A percentile compares a stretch with the other conserved stretches of the same genome.
phyloP scores from a whole-genome alignment of 2,797 vertebrate genomes.

The Eulemur rubriventer region DNA sequence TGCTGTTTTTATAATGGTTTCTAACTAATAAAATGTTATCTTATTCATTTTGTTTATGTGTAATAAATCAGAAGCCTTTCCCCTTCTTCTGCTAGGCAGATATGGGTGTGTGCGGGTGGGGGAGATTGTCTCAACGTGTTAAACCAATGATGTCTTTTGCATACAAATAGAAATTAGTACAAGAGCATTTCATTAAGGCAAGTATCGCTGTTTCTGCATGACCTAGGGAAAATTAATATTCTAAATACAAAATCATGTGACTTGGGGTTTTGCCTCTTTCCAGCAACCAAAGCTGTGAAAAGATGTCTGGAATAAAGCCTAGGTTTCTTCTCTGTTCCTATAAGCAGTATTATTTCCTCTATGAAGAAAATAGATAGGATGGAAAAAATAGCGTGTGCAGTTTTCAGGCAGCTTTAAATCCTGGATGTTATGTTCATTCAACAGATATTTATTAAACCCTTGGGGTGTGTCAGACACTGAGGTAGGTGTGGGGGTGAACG shows the following conservation, averaged over 20 bases:
- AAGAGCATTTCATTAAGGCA: constrained; percentile 85
- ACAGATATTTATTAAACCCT: neutral
- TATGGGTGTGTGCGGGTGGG: constrained; percentile 71
- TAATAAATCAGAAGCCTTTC: constrained; percentile 86
- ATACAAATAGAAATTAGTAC: constrained; percentile 87
- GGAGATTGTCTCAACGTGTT: constrained; percentile 77
- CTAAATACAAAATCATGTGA: constrained; percentile 75
- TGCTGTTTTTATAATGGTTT: constrained; percentile 86
- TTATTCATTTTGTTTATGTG: constrained; percentile 86
- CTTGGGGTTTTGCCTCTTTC: constrained; percentile 65
- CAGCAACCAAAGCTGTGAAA: constrained; percentile 52
- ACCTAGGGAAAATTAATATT: constrained; percentile 82
- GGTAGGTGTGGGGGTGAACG: constrained; percentile 23
- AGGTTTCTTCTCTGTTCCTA: constrained; percentile 43
- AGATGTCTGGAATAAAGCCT: constrained; percentile 55
- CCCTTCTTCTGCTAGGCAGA: constrained; percentile 78
- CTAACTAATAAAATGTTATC: constrained; percentile 88
- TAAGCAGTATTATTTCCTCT: constrained; percentile 41
- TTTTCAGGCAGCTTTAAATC: constrained; percentile 53
- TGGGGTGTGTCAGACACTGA: neutral
- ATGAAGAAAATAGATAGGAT: constrained; percentile 65
- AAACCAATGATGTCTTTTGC: constrained; percentile 82
- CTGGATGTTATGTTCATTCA: neutral
- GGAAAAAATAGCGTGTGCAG: neutral
- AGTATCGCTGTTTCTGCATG: constrained; percentile 78